Evolutionary conservation across 2,888 invertebrate genomes (phyloP).

Genomic region (Platycheirus rosarum): DNA sequence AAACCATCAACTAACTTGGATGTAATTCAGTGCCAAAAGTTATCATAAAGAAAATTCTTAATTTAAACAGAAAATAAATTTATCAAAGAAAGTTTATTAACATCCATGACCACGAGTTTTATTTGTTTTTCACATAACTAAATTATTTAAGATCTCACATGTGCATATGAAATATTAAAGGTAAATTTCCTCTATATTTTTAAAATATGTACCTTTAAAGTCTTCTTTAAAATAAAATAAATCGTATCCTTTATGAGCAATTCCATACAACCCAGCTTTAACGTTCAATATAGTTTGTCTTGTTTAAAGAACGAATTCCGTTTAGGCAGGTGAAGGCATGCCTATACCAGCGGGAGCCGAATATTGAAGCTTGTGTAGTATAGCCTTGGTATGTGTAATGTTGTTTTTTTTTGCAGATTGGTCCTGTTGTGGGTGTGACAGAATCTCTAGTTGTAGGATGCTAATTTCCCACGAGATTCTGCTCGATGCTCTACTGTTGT

Average conservation of each 20-base stretch:
- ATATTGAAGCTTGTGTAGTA: background rate
- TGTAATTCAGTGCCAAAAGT: too few relatives aligned
- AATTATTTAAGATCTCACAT: too few relatives aligned
- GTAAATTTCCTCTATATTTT: too few relatives aligned
- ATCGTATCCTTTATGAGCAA: background rate
- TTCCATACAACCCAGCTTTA: background rate
- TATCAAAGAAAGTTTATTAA: too few relatives aligned
- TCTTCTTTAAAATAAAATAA: too few relatives aligned
- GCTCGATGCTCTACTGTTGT: conserved; percentile 51
- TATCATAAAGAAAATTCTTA: too few relatives aligned
- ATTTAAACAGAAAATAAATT: too few relatives aligned
- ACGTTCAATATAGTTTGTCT: background rate
- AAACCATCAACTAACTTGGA: too few relatives aligned
- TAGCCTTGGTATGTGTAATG: conserved; percentile 4
- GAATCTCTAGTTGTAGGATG: conserved; percentile 53
- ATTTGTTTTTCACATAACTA: too few relatives aligned
- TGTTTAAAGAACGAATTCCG: background rate
- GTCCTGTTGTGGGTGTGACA: conserved; percentile 40
- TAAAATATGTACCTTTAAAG: too few relatives aligned
- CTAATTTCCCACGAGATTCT: conserved; percentile 69
- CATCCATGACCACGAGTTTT: too few relatives aligned
- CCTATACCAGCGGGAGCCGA: conserved; percentile 10
- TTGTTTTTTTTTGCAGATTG: conserved; percentile 24
- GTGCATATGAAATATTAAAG: too few relatives aligned
- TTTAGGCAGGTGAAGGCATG: conserved; percentile 29